phyloP scores from a whole-genome alignment of 2,888 invertebrate genomes.

The Tuberolachnus salignus region DNA sequence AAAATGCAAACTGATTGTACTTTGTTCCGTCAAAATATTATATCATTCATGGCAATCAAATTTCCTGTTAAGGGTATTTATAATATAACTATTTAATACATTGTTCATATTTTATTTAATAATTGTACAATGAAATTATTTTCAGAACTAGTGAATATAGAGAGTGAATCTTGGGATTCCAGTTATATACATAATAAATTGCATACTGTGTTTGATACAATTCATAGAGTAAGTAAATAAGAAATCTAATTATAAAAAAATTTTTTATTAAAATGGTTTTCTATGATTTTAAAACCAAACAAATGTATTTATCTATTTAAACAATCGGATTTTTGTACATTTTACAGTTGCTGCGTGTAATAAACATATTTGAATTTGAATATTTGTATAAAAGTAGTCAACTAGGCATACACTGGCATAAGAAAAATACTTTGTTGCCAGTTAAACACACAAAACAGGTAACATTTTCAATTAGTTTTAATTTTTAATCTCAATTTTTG shows the following conservation, averaged over 20 bases:
- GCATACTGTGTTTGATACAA: background rate
- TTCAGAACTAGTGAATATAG: slow-evolving; percentile 13
- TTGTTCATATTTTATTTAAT: too few relatives aligned
- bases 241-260: background rate
- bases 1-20: background rate
- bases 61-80: slow-evolving; percentile 45
- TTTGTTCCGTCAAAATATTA: slow-evolving; percentile 15
- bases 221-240: slow-evolving; percentile 31
- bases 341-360: slow-evolving; percentile 26
- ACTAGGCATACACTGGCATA: slow-evolving; percentile 42
- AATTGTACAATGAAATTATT: background rate
- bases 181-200: background rate
- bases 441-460: slow-evolving; percentile 21
- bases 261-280: background rate
- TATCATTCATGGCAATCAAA: slow-evolving; percentile 37
- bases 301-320: too few relatives aligned
- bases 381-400: slow-evolving; percentile 30
- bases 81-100: background rate
- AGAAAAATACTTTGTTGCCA: slow-evolving; percentile 9
- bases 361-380: slow-evolving; percentile 49
- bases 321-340: background rate
- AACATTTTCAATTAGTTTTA: background rate
- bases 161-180: slow-evolving; percentile 3
- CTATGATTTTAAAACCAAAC: too few relatives aligned
- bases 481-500: background rate